A percentile compares a stretch with the other conserved stretches of the same genome.
Evolutionary conservation across 1,140 invertebrate genomes (phyloP).

Genomic region (Nasonia vitripennis): DNA sequence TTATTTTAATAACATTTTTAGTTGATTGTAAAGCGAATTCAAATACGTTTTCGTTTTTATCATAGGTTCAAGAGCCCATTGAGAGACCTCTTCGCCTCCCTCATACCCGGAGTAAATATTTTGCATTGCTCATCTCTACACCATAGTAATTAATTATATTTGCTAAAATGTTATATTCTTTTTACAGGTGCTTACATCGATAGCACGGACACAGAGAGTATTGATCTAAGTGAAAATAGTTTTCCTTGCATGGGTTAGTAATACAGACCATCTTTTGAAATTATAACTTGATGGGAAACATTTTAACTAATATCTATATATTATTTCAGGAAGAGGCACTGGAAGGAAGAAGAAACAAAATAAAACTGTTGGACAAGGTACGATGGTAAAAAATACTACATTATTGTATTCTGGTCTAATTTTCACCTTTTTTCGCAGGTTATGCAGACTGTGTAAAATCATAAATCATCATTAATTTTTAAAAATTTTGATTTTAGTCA

Average conservation of each 20-base stretch:
- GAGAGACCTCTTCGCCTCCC: conserved; percentile 49
- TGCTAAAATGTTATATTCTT: background rate
- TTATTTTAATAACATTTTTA: background rate
- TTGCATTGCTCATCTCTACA: background rate
- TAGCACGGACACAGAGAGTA: conserved; percentile 24
- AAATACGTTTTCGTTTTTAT: background rate
- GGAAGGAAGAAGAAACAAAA: background rate
- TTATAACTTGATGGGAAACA: background rate
- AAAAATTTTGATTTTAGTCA: background rate
- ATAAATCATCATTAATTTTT: conserved; percentile 3
- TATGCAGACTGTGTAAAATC: background rate
- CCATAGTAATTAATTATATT: background rate
- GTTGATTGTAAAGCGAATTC: background rate
- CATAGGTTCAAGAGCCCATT: conserved; percentile 44
- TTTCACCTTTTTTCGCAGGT: background rate
- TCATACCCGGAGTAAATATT: conserved; percentile 30
- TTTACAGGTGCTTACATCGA: conserved; percentile 29
- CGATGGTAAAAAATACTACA: background rate
- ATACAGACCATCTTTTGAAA: background rate
- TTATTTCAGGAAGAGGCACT: background rate
- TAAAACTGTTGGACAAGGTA: background rate
- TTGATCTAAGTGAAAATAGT: conserved; percentile 39
- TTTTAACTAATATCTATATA: background rate
- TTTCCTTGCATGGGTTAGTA: conserved; percentile 48
- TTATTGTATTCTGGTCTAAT: background rate